A percentile compares a stretch with the other conserved stretches of the same genome.
Evolutionary conservation across 2,797 vertebrate genomes (phyloP).

Genomic region (Microchirus variegatus): DNA sequence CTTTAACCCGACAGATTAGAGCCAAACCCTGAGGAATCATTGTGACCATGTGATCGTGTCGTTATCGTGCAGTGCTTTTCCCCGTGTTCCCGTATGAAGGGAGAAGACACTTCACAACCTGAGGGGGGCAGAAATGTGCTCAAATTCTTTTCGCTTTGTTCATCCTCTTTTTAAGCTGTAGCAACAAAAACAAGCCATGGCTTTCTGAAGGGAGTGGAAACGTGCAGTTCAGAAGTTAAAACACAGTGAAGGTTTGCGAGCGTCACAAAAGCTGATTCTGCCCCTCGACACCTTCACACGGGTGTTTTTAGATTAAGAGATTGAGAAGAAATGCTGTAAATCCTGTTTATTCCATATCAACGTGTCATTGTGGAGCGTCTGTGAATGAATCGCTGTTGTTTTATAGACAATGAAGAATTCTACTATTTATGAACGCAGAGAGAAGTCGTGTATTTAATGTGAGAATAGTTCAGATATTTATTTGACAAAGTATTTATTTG

Average conservation of each 20-base stretch:
- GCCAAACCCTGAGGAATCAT: slow-evolving; percentile 30
- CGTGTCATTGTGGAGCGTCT: slow-evolving; percentile 56
- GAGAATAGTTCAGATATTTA: slow-evolving; percentile 61
- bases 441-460: slow-evolving; percentile 43
- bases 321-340: slow-evolving; percentile 35
- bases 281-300: no score
- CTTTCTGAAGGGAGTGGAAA: slow-evolving; percentile 10
- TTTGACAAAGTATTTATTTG: slow-evolving; percentile 73
- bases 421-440: slow-evolving; percentile 48
- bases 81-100: slow-evolving; percentile 43
- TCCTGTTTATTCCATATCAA: slow-evolving; percentile 47
- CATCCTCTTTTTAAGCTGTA: slow-evolving; percentile 45
- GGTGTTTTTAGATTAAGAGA: background rate
- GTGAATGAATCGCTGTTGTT: slow-evolving; percentile 59
- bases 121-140: slow-evolving; percentile 3
- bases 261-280: no score
- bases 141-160: slow-evolving; percentile 38
- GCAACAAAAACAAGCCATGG: slow-evolving; percentile 65
- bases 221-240: no score
- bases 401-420: slow-evolving; percentile 46
- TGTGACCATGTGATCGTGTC: slow-evolving; percentile 51
- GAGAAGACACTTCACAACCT: slow-evolving; percentile 20
- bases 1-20: background rate
- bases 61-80: slow-evolving; percentile 57
- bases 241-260: no score